Percentiles rank a stretch among this genome's conserved stretches.
Evolutionary conservation across 2,797 vertebrate genomes (phyloP).

Genomic region (Muscicapa striata): DNA sequence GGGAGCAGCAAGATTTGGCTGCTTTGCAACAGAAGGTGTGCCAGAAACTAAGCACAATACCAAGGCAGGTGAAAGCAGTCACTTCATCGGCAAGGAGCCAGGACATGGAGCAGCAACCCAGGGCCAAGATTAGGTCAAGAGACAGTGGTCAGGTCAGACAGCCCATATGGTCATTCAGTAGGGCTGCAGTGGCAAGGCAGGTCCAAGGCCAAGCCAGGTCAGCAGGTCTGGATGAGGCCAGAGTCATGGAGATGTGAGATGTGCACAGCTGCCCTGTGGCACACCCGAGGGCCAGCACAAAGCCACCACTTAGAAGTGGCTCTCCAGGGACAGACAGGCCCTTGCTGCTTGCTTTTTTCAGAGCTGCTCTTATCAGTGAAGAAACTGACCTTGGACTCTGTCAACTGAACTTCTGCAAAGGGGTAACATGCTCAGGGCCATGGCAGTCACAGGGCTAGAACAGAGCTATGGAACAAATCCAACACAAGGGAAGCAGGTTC

Average conservation of each 20-base stretch:
- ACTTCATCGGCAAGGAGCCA: background rate
- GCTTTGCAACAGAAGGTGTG: background rate
- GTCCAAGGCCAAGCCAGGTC: background rate
- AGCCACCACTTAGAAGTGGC: background rate
- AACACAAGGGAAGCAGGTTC: background rate
- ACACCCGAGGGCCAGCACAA: accelerated
- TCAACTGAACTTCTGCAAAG: background rate
- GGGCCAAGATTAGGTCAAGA: background rate
- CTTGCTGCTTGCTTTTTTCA: background rate
- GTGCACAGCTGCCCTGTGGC: background rate
- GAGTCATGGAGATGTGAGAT: accelerated
- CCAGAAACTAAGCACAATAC: background rate
- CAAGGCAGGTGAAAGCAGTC: background rate
- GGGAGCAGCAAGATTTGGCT: background rate
- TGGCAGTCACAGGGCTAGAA: background rate
- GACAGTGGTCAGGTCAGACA: background rate
- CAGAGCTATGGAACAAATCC: background rate
- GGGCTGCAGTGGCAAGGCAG: background rate
- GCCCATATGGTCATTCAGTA: background rate
- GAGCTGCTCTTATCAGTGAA: background rate
- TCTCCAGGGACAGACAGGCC: background rate
- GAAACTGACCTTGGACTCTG: conserved; percentile 21
- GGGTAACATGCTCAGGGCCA: background rate
- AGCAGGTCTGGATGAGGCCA: background rate
- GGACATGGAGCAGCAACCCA: background rate